Conservation (phyloP, 2,888 invertebrate genomes). For the Sminthurinus aureus region DNA sequence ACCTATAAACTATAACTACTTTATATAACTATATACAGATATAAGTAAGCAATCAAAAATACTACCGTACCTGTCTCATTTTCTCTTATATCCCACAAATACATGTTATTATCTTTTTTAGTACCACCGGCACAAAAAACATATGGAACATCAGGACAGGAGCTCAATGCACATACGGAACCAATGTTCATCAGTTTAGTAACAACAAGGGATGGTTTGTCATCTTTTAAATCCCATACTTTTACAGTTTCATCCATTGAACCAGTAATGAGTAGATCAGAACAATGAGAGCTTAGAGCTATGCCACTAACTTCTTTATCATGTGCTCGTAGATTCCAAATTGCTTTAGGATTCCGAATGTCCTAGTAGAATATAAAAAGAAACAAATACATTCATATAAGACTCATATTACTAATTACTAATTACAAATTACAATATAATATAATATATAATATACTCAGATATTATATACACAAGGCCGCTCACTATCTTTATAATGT, state of each 20-base stretch:
- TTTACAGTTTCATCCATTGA: slow-evolving; percentile 84
- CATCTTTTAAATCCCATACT: slow-evolving; percentile 61
- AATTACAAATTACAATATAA: too few species aligned
- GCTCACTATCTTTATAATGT: too few species aligned
- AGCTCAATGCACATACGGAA: slow-evolving; percentile 74
- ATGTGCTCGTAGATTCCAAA: slow-evolving; percentile 81
- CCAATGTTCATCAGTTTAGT: slow-evolving; percentile 74
- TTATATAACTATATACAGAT: too few species aligned
- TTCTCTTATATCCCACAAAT: slow-evolving; percentile 71
- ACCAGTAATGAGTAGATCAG: slow-evolving; percentile 73
- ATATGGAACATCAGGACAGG: slow-evolving; percentile 83
- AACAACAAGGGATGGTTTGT: slow-evolving; percentile 63
- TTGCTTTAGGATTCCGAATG: slow-evolving; percentile 70
- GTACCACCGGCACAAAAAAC: slow-evolving; percentile 86
- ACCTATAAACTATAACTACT: too few species aligned
- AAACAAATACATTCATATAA: too few species aligned
- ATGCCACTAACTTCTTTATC: slow-evolving; percentile 82
- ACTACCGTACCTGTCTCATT: slow-evolving; percentile 71
- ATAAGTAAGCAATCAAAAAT: not conserved
- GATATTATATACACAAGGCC: too few species aligned
- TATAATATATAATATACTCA: too few species aligned
- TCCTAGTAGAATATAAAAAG: too few species aligned
- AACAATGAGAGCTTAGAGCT: slow-evolving; percentile 51
- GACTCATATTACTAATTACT: too few species aligned
- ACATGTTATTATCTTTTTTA: slow-evolving; percentile 77